These are phyloP conservation scores for Diabrotica undecimpunctata DNA, from an alignment of 1,140 invertebrate genomes.

Conservation along the genomic window DNA sequence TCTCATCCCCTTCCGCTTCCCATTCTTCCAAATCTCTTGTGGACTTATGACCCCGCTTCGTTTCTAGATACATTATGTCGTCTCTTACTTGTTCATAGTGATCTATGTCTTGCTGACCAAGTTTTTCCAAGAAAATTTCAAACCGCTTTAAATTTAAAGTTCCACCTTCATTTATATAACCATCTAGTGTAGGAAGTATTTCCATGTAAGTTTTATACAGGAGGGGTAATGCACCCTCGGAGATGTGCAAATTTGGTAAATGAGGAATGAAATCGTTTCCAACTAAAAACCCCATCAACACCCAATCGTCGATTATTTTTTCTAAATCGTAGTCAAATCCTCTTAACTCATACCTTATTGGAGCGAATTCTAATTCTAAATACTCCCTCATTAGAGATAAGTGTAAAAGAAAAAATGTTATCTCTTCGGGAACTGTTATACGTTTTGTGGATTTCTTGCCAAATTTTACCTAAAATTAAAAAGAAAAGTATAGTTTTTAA, in stretches of 20 bases:
- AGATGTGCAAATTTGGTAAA: slow-evolving; percentile 90
- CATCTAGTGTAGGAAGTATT: slow-evolving; percentile 80
- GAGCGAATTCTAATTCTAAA: slow-evolving; percentile 85
- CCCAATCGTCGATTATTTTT: slow-evolving; percentile 71
- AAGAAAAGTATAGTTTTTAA: neutral
- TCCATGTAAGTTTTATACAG: slow-evolving; percentile 87
- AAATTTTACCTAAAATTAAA: slow-evolving; percentile 61
- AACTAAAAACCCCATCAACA: slow-evolving; percentile 92
- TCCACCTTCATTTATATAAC: slow-evolving; percentile 92
- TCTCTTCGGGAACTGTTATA: slow-evolving; percentile 74
- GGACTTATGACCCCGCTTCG: slow-evolving; percentile 60
- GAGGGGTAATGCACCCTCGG: slow-evolving; percentile 79
- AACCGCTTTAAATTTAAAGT: slow-evolving; percentile 80
- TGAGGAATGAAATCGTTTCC: slow-evolving; percentile 98
- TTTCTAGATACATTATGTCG: slow-evolving; percentile 82
- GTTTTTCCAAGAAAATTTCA: slow-evolving; percentile 78
- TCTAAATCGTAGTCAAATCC: slow-evolving; percentile 77
- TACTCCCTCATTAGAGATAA: slow-evolving; percentile 90
- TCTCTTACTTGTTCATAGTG: slow-evolving; percentile 80
- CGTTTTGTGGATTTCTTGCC: slow-evolving; percentile 57
- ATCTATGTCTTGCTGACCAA: slow-evolving; percentile 76
- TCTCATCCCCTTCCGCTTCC: slow-evolving; percentile 25
- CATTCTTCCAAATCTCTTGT: slow-evolving; percentile 26
- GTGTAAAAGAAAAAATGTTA: slow-evolving; percentile 89
- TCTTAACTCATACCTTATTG: slow-evolving; percentile 63